These are phyloP conservation scores for Brachionus paranguensis DNA, from an alignment of 1,140 invertebrate species.

Conservation along the genomic window DNA sequence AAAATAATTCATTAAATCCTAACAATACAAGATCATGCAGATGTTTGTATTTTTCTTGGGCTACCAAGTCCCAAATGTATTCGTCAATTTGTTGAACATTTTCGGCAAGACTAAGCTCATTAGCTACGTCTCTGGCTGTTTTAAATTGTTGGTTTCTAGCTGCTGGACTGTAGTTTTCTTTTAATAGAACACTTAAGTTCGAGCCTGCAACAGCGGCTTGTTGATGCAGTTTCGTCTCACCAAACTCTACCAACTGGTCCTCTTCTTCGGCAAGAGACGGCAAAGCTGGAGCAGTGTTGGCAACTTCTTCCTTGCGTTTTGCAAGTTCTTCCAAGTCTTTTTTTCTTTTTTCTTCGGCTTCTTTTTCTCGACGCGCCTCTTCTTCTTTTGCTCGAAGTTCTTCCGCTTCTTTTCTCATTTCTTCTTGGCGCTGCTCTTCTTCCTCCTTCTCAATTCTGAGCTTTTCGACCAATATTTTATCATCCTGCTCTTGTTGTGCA, in stretches of 20 bases:
- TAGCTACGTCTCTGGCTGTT: constrained; percentile 24
- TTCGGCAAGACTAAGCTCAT: background rate
- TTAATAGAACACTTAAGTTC: background rate
- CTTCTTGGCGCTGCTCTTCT: constrained; percentile 10
- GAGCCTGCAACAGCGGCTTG: constrained; percentile 8
- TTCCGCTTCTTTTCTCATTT: background rate
- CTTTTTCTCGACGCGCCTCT: background rate
- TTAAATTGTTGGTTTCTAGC: constrained; percentile 19
- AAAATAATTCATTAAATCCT: background rate
- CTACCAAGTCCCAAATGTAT: background rate
- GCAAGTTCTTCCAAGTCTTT: constrained; percentile 36
- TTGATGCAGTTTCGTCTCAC: constrained; percentile 36
- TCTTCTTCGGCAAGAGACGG: constrained; percentile 34
- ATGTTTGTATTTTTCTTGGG: background rate
- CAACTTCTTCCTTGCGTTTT: constrained; percentile 25
- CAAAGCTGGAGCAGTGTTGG: constrained; percentile 4
- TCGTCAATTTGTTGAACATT: constrained; percentile 39
- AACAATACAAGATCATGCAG: background rate
- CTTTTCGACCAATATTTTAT: background rate
- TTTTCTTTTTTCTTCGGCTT: constrained; percentile 28
- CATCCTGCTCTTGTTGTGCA: background rate
- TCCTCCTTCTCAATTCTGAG: constrained; percentile 13
- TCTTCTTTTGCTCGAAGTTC: constrained; percentile 25
- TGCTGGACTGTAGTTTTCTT: constrained; percentile 12
- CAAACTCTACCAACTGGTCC: constrained; percentile 33